These are phyloP conservation scores for Pluvianellus socialis DNA, from an alignment of 2,113 vertebrate genomes.

Conservation along the genomic window DNA sequence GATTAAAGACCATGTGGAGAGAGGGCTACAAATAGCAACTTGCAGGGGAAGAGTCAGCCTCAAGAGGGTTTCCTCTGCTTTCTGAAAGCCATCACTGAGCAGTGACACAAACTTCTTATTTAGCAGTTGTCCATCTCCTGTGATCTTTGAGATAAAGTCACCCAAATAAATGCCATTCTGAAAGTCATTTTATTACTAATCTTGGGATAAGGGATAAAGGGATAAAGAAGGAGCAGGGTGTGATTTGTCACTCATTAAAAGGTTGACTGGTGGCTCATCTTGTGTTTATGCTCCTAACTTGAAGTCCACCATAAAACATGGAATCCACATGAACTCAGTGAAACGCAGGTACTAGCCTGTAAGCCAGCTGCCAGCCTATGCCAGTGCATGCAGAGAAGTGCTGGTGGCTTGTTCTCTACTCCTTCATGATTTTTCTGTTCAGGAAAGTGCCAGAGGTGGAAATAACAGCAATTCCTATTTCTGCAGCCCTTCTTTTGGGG, in stretches of 20 bases:
- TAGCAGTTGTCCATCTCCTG: not conserved
- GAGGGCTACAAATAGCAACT: not conserved
- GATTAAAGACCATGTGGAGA: not conserved
- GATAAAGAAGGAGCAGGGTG: not conserved
- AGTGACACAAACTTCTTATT: not conserved
- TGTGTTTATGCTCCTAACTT: not conserved
- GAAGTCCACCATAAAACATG: not conserved
- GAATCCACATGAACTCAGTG: rapidly evolving
- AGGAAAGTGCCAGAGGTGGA: not conserved
- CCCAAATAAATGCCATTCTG: not conserved
- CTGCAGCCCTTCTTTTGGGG: not conserved
- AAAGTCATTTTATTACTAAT: not conserved
- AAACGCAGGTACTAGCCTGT: not conserved
- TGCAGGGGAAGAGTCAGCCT: not conserved
- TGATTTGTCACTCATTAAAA: not conserved
- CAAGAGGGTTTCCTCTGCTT: not conserved
- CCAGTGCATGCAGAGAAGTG: not conserved
- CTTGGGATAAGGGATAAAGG: not conserved
- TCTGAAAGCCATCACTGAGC: not conserved
- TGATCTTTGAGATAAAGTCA: not conserved
- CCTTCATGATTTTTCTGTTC: not conserved
- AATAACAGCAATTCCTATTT: not conserved
- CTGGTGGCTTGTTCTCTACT: not conserved
- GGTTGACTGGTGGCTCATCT: not conserved
- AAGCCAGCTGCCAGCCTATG: not conserved